These are phyloP conservation scores for Amblyopsis hoosieri DNA, from an alignment of 2,797 vertebrate genomes.

Conservation along the genomic window DNA sequence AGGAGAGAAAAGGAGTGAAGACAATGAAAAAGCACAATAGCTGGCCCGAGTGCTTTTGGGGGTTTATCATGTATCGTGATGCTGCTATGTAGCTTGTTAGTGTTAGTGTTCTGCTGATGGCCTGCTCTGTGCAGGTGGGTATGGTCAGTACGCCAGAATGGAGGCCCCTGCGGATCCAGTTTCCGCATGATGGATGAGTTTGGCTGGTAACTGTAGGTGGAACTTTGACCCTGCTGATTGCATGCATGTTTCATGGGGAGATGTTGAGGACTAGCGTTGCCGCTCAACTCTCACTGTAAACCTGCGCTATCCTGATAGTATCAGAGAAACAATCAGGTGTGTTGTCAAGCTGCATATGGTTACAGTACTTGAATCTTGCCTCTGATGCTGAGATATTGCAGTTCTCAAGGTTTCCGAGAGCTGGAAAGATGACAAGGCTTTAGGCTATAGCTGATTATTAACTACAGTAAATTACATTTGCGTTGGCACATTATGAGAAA, in stretches of 20 bases:
- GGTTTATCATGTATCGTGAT: slow-evolving; percentile 54
- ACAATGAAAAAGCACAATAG: slow-evolving; percentile 55
- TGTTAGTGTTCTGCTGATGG: slow-evolving; percentile 58
- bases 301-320: slow-evolving; percentile 27
- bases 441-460: background rate
- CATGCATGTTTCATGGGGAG: slow-evolving; percentile 77
- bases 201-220: slow-evolving; percentile 58
- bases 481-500: background rate
- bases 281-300: slow-evolving; percentile 29
- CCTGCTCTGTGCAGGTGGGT: slow-evolving; percentile 51
- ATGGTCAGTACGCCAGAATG: slow-evolving; percentile 55
- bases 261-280: slow-evolving; percentile 44
- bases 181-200: slow-evolving; percentile 75
- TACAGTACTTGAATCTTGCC: background rate
- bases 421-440: background rate
- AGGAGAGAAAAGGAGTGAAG: slow-evolving; percentile 36
- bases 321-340: slow-evolving; percentile 13
- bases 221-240: slow-evolving; percentile 75
- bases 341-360: background rate
- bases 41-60: slow-evolving; percentile 42
- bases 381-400: background rate
- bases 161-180: slow-evolving; percentile 69
- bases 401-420: background rate
- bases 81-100: slow-evolving; percentile 53
- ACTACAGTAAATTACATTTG: background rate